Evolutionary conservation across 2,113 vertebrate species (phyloP).

Genomic region (Mesoclemmys tuberculata): DNA sequence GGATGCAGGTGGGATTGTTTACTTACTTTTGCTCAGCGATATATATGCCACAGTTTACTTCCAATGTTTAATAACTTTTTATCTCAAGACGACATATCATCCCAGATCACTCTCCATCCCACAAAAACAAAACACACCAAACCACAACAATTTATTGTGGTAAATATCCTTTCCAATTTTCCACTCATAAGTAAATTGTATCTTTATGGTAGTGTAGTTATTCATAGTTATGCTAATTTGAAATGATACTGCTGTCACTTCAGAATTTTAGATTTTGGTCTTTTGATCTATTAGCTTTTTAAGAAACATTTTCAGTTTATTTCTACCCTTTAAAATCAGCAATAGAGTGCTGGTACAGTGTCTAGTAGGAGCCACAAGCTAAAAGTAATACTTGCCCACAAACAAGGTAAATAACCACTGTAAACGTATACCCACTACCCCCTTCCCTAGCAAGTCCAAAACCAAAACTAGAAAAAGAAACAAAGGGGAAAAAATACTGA

Average conservation of each 20-base stretch:
- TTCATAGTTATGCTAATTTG: neutral
- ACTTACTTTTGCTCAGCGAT: neutral
- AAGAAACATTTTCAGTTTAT: neutral
- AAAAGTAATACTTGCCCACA: rapidly evolving
- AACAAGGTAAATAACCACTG: neutral
- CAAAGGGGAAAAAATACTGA: neutral
- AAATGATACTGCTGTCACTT: neutral
- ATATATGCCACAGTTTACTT: neutral
- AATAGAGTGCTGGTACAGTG: neutral
- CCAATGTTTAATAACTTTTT: neutral
- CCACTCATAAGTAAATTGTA: neutral
- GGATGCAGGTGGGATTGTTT: neutral
- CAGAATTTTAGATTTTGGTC: neutral
- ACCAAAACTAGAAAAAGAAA: neutral
- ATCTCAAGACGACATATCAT: neutral
- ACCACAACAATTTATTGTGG: neutral
- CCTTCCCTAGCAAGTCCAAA: neutral
- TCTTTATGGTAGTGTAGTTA: neutral
- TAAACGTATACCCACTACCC: neutral
- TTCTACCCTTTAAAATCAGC: neutral
- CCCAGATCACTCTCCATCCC: neutral
- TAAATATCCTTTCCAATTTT: neutral
- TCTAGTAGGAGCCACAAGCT: neutral
- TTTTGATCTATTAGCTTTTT: neutral
- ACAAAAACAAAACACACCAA: neutral